Evolutionary conservation across 2,113 vertebrate species (phyloP).

Genomic region (Paramormyrops kingsleyae): DNA sequence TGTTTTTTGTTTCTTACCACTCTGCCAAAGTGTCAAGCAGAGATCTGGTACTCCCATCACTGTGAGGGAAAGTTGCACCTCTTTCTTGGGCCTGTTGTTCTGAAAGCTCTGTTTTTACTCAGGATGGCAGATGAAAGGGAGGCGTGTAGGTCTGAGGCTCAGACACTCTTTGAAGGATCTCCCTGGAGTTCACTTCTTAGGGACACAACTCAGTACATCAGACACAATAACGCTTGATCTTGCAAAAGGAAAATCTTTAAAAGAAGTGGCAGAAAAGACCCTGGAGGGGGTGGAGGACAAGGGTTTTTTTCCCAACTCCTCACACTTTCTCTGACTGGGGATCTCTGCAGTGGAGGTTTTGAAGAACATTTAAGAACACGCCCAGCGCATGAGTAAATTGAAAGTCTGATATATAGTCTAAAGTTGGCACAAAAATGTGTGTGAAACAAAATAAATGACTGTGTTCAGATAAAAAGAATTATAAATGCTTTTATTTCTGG

Average conservation of each 20-base stretch:
- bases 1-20: not conserved
- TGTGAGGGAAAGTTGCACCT: not conserved
- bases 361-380: not conserved
- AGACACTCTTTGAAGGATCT: not conserved
- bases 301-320: not conserved
- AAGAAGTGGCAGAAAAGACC: not conserved
- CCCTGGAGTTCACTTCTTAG: not conserved
- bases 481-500: not conserved
- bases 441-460: not conserved
- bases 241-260: not conserved
- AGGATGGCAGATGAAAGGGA: not conserved
- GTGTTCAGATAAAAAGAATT: not conserved
- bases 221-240: not conserved
- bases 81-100: not conserved
- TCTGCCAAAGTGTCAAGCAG: not conserved
- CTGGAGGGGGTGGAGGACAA: not conserved
- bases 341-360: not conserved
- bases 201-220: not conserved
- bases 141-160: not conserved
- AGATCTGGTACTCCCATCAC: not conserved
- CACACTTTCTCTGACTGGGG: not conserved
- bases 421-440: not conserved
- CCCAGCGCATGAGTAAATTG: not conserved
- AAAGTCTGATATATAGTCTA: not conserved
- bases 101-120: not conserved